Evolutionary conservation across 2,797 vertebrate species (phyloP), one percentile per base, ranked within the genome.

Genomic region (Mormyrus hasselquistii): DNA sequence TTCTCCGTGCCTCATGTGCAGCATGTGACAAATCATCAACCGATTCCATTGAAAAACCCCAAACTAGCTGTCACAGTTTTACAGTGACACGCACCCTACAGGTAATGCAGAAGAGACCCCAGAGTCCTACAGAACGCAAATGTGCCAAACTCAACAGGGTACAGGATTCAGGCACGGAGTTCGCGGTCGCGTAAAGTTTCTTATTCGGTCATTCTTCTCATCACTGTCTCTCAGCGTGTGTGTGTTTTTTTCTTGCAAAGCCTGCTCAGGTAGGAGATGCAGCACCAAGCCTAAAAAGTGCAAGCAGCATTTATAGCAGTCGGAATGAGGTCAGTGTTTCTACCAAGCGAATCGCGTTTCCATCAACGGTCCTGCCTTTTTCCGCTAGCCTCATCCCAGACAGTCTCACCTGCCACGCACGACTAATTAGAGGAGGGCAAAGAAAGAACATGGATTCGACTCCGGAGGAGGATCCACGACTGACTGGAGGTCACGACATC

Each of bases 241-340:
- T 59, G 19, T 59, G 14, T 55, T 1, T 79, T 79, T 47, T 50
- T 50, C 57, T 69, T 65, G 5, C 73, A 9, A 86, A 57, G 29
- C 8, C 50, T 57, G n/a, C 50, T 55, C n/a, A 25, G 41, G 57
- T 57, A 65, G 1, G 53, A 49, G 41, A 12, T 16, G 41, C 57
- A 47, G 57, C 41, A 12, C 44, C 41, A 1, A 65, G 3, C 34
- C 34, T 19, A 49, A 47, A 62, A 25, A 41, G 19, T 25, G 41
- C 7, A 14, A 14, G 57, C 41, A 22, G 86, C 25, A 65, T 22
- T 69, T 49, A 87, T 86, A 86, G 85, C 52, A 53, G 25, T 57
- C 52, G 29, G 49, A 86, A 86, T 86, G 85, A n/a, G 85, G 50
- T 86, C 50, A 57, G 50, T 41, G 85, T 57, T 86, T 14, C 52